phyloP scores from a whole-genome alignment of 2,888 invertebrate genomes.

The Yponomeuta plumbellus region DNA sequence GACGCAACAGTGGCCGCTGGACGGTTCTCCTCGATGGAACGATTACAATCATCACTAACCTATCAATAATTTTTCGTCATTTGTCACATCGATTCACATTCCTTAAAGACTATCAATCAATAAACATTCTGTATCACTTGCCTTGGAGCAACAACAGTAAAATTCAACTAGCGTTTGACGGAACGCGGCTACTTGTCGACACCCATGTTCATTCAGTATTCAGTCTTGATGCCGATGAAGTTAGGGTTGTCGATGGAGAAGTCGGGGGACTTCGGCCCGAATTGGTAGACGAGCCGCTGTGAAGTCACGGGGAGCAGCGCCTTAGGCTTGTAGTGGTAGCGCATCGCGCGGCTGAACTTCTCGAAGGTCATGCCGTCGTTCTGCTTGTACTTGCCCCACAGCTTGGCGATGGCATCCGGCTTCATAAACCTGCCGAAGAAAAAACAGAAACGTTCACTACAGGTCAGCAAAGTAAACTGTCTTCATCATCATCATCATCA shows the following conservation, averaged over 20 bases:
- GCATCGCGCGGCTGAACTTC: constrained; percentile 93
- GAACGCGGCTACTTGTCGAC: constrained; percentile 29
- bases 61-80: not conserved
- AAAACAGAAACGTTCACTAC: constrained; percentile 20
- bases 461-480: not conserved
- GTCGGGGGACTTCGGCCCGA: constrained; percentile 86
- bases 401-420: constrained; percentile 88
- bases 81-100: not conserved
- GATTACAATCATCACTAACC: constrained; percentile 11
- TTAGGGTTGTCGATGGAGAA: constrained; percentile 82
- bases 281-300: constrained; percentile 86
- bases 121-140: not conserved
- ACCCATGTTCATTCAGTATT: constrained; percentile 44
- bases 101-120: not conserved
- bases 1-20: not conserved
- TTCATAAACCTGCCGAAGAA: constrained; percentile 82
- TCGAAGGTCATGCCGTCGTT: constrained; percentile 95
- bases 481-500: too few relatives aligned
- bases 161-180: not conserved
- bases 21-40: constrained; percentile 2
- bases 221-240: constrained; percentile 60
- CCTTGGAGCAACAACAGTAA: not conserved
- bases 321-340: constrained; percentile 87
- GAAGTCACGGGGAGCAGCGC: constrained; percentile 86
- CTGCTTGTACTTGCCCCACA: constrained; percentile 91